Evolutionary conservation across 2,113 vertebrate genomes (phyloP), one percentile per base, ranked within the genome.

Genomic region (Sander lucioperca): DNA sequence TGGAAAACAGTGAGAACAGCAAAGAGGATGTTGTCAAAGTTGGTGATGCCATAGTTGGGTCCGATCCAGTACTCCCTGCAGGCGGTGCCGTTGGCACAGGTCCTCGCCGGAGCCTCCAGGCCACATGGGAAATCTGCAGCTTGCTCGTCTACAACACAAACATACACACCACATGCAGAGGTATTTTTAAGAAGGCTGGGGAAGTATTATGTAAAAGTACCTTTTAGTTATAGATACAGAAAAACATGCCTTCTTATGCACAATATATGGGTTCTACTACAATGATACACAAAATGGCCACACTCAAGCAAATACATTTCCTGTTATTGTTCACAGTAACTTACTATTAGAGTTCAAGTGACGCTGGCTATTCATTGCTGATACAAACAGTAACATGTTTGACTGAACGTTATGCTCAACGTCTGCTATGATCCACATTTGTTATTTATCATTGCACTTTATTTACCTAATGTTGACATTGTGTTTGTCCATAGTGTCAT

Each of bases 21-120:
- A 1, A 99, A 99, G 33, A 99, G 95, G 94, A 99, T 98, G 84
- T 99, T 99, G 95, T 99, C 98, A 2, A 99, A 99, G 93, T 99
- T 99, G 90, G 98, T 99, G 92, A 99, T 99, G 47, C 98, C 98
- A 0, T 95, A 99, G 93, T 97, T 99, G 82, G 98, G 98, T 4
- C 98, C 98, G 0, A 94, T 96, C 98, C 98, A 99, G 90, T 97
- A 97, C 57, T 96, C 95, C 75, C 83, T 92, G 86, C 98, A 99
- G 27, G 77, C 78, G 0, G 96, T 96, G 39, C 92, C 96, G 0
- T 95, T 96, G 48, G 93, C 91, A 16, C 98, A 99, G 30, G 91
- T 93, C 86, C 97, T 93, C 1, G 97, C 97, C 0, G 98, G 97
- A 30, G 92, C 57, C 25, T 98, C 97, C 25, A 83, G 88, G 54